phyloP scores from a whole-genome alignment of 2,888 invertebrate genomes.

The Hypena proboscidalis region DNA sequence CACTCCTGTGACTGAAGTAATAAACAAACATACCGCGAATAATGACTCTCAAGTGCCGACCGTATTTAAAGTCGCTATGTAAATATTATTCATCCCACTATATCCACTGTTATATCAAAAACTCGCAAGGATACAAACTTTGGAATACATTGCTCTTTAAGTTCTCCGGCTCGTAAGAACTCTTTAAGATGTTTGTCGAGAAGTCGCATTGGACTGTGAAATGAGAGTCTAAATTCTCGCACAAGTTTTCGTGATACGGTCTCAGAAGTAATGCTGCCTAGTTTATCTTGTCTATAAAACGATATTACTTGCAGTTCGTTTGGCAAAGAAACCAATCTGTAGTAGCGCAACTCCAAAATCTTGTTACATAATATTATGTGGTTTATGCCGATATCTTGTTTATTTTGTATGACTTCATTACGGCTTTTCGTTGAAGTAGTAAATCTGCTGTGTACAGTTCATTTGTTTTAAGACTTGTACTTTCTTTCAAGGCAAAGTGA shows the following conservation, averaged over 20 bases:
- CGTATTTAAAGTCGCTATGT: slow-evolving; percentile 33
- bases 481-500: too few species aligned
- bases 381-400: slow-evolving; percentile 20
- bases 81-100: slow-evolving; percentile 20
- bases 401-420: slow-evolving; percentile 7
- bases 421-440: too few species aligned
- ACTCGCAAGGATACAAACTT: slow-evolving; percentile 6
- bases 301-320: slow-evolving; percentile 8
- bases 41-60: slow-evolving; percentile 21
- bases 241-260: neutral
- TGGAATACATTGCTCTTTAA: slow-evolving; percentile 15
- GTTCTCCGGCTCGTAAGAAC: slow-evolving; percentile 5
- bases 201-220: slow-evolving; percentile 4
- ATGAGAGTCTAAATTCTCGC: slow-evolving; percentile 1
- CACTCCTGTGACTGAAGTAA: slow-evolving; percentile 39
- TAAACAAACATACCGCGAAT: slow-evolving; percentile 45
- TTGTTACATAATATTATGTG: slow-evolving; percentile 24
- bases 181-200: slow-evolving; percentile 2
- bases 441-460: too few species aligned
- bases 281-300: slow-evolving; percentile 29
- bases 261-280: slow-evolving; percentile 2
- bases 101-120: slow-evolving; percentile 6
- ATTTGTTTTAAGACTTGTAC: too few species aligned
- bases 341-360: slow-evolving; percentile 22
- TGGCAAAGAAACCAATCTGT: slow-evolving; percentile 22